phyloP scores from a whole-genome alignment of 2,797 vertebrate genomes.

The Salmo trutta region DNA sequence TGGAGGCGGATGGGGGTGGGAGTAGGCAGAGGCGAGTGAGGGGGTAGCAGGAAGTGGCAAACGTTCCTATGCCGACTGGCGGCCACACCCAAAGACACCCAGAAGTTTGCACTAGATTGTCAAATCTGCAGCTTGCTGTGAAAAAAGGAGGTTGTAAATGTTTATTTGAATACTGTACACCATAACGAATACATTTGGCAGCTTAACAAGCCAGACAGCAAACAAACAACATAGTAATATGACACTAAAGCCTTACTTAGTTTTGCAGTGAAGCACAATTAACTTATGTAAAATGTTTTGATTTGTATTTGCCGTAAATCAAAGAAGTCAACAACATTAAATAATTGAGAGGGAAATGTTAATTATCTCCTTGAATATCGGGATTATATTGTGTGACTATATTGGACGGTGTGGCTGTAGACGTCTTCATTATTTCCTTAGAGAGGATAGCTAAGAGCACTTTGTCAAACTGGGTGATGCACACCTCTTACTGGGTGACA shows the following conservation, averaged over 20 bases:
- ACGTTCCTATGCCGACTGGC: background rate
- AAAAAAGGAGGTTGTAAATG: background rate
- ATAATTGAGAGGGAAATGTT: slow-evolving; percentile 62
- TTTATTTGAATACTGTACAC: background rate
- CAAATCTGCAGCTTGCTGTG: background rate
- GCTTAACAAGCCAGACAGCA: background rate
- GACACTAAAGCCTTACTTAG: background rate
- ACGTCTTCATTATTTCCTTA: slow-evolving; percentile 85
- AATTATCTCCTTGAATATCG: slow-evolving; percentile 71
- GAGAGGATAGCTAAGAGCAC: slow-evolving; percentile 70
- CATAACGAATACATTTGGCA: background rate
- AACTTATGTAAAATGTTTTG: background rate
- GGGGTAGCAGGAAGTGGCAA: background rate
- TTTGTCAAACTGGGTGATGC: slow-evolving; percentile 76
- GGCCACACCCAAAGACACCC: background rate
- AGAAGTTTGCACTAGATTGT: background rate
- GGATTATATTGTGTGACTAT: slow-evolving; percentile 59
- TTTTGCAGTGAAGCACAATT: background rate
- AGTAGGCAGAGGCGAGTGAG: background rate
- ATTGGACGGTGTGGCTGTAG: slow-evolving; percentile 65
- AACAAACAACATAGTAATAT: background rate
- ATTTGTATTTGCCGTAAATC: too few relatives aligned
- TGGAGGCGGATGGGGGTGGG: background rate
- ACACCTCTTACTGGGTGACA: slow-evolving; percentile 74
- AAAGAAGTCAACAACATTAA: background rate